A percentile compares a stretch with the other conserved stretches of the same genome.
These are phyloP conservation scores for Liasis olivaceus DNA, from an alignment of 2,797 vertebrate genomes.

Conservation along the genomic window DNA sequence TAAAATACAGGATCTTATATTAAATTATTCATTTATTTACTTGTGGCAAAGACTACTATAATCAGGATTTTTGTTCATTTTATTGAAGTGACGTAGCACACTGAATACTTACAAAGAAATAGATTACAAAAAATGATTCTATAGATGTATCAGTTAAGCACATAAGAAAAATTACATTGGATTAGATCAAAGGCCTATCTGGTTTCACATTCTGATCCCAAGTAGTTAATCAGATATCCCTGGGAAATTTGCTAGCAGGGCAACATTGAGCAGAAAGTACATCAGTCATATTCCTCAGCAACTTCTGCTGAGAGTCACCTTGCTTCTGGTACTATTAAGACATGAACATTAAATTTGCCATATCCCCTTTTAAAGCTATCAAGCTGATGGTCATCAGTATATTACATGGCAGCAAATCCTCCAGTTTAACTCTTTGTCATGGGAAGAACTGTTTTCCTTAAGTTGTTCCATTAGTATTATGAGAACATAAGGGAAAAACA, in stretches of 20 bases:
- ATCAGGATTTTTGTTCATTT: not conserved
- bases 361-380: not conserved
- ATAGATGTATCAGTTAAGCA: not conserved
- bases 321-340: not conserved
- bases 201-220: not conserved
- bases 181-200: not conserved
- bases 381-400: not conserved
- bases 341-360: not conserved
- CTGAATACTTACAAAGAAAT: not conserved
- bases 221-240: not conserved
- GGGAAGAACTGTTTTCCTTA: not conserved
- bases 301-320: not conserved
- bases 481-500: not conserved
- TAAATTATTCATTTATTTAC: not conserved
- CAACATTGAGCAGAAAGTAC: not conserved
- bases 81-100: not conserved
- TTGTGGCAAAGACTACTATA: not conserved
- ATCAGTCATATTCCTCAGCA: not conserved
- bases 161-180: not conserved
- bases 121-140: not conserved
- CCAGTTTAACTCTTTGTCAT: not conserved
- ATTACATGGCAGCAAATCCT: not conserved
- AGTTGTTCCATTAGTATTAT: not conserved
- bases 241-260: not conserved
- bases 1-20: not conserved